Evolutionary conservation across 2,797 vertebrate genomes (phyloP), one percentile per base, ranked within the genome.

Genomic region (Tangara arthus): DNA sequence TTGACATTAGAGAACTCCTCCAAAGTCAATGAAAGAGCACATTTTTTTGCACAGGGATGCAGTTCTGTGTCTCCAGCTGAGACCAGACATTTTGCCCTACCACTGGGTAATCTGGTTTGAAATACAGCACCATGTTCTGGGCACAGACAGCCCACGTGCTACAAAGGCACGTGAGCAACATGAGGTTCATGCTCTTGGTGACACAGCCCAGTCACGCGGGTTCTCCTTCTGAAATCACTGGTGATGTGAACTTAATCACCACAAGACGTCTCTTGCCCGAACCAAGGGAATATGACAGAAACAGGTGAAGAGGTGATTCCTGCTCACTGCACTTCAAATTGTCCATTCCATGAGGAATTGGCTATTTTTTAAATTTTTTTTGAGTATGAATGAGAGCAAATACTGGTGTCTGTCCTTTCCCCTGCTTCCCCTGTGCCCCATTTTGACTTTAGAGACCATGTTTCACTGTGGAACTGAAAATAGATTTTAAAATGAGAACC

Each of bases 161-260:
- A 30, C 46, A 78, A 49, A 90, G 9, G 21, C 18, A 7, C 0
- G 0, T 9, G 42, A 0, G 0, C 3, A 50, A 27, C 6, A 4
- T 9, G 53, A 79, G 14, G n/a, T 37, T 84, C 70, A 15, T 5
- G 8, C 2, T 53, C 18, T 37, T 24, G 60, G 30, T 55, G 28
- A 34, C 32, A 28, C 3, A 68, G 37, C 7, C 28, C 41, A 23
- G 8, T 12, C 26, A 64, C 34, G 10, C 0, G 1, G 6, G 5
- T 11, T 84, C 44, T 69, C 28, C 42, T 83, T 64, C 41, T 63
- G 53, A 91, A 91, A 80, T 5, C 11, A 39, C 19, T 30, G 2
- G 8, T 49, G 27, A 49, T 41, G 37, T 3, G 44, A 70, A 53
- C 22, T 56, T 64, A 32, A 37, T 12, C 34, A 30, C 24, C 37